Evolutionary conservation across 2,888 invertebrate genomes (phyloP).

Genomic region (Masnerella sp.): DNA sequence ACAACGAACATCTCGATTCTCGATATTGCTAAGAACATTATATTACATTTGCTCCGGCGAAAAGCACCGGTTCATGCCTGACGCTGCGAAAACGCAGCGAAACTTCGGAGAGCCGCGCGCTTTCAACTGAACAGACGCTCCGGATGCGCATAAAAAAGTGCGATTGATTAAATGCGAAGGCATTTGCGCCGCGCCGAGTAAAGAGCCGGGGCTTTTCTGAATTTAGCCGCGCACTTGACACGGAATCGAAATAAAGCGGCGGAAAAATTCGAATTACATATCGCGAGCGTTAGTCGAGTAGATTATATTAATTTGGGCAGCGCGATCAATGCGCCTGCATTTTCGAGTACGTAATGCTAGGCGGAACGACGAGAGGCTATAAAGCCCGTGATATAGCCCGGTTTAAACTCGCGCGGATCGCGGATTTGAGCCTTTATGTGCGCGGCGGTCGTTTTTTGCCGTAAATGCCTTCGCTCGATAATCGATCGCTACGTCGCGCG

Average conservation of each 20-base stretch:
- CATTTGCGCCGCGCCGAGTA: conserved; percentile 2
- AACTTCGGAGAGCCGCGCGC: neutral
- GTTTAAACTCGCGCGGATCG: conserved; percentile 10
- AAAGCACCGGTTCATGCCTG: neutral
- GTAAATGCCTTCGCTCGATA: conserved; percentile 45
- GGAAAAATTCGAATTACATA: conserved; percentile 14
- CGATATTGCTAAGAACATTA: conserved; percentile 34
- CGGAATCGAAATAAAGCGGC: conserved; percentile 3
- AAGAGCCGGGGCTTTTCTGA: neutral
- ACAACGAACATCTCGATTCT: conserved; percentile 30
- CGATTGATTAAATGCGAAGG: conserved; percentile 18
- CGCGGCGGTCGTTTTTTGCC: conserved; percentile 13
- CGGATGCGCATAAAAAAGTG: neutral
- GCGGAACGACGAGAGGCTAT: conserved; percentile 28
- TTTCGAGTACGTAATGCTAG: conserved; percentile 24
- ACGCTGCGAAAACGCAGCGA: conserved; percentile 22
- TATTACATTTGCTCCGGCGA: conserved; percentile 8
- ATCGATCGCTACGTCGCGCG: conserved; percentile 47
- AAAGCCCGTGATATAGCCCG: conserved; percentile 25
- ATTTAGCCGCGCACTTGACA: conserved; percentile 10
- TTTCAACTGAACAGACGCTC: conserved; percentile 12
- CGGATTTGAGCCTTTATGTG: conserved; percentile 29
- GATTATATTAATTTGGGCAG: conserved; percentile 21
- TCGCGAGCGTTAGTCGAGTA: conserved; percentile 24
- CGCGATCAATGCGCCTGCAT: conserved; percentile 13